Evolutionary conservation across 1,140 invertebrate genomes (phyloP).

Genomic region (Hylyphantes graminicola): DNA sequence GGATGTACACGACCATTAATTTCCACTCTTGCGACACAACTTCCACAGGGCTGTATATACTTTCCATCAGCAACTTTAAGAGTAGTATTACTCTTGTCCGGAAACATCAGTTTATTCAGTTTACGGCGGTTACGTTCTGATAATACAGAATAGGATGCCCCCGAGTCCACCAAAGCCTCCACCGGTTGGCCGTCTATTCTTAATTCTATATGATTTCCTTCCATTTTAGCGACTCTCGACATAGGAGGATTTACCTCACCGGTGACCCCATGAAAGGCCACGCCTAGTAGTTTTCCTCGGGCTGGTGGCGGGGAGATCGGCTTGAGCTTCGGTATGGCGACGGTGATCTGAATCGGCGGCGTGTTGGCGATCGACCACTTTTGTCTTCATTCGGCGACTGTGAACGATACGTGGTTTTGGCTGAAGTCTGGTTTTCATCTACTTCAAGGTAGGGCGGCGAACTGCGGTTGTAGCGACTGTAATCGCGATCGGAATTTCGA

Average conservation of each 20-base stretch:
- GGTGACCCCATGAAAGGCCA: neutral
- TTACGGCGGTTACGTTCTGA: neutral
- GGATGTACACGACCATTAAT: neutral
- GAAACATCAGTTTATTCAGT: constrained; percentile 4
- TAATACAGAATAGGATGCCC: too few species aligned
- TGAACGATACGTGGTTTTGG: too few species aligned
- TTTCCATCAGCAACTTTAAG: neutral
- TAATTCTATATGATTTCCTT: neutral
- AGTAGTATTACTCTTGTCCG: neutral
- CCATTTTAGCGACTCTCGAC: neutral
- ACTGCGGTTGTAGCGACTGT: neutral
- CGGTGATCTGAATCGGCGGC: neutral
- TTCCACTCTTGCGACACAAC: too few species aligned
- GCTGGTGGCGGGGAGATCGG: neutral
- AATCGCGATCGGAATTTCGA: too few species aligned
- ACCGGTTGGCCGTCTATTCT: neutral
- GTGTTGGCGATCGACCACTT: neutral
- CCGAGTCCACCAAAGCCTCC: too few species aligned
- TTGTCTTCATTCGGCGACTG: neutral
- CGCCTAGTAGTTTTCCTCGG: neutral
- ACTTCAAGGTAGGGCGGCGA: neutral
- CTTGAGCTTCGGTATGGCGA: neutral
- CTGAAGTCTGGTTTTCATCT: neutral
- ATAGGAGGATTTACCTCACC: neutral
- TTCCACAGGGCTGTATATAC: neutral